Base-by-base conservation (phyloP, 2,888 invertebrate genomes). In the Agapetus fuscipes region DNA sequence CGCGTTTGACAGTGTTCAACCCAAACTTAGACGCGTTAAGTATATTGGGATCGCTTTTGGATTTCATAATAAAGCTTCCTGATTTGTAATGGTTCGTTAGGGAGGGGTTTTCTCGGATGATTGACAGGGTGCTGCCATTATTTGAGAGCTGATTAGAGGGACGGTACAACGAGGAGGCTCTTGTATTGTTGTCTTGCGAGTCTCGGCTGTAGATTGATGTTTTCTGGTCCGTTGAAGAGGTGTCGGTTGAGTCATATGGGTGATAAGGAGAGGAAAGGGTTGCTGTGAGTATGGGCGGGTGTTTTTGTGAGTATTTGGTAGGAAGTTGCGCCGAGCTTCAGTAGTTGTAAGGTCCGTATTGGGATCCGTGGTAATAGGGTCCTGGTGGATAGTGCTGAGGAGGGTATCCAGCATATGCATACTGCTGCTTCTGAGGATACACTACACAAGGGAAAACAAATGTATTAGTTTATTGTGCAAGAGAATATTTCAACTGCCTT, bases 351-450 rank as follows among this genome's bases (percentile, higher is more conserved):
- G 89, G 90, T 37, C 87, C 89, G 61, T 91, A 91, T 59, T 90
- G 90, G 35, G 90, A 88, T 55, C 89, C 89, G 62, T 88, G 89
- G 65, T 91, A 91, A 57, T 86, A 86, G 20, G 88, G 88, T 27
- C 84, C 85, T 41, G 89, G 83, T 66, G 90, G 90, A 37, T 87
- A 83, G 47, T 77, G 80, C 37, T 79, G 80, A 0, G 84, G 83
- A 39, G 87, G 85, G 62, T 90, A 89, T 42, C 88, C 86, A 37
- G 89, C 85, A 61, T 90, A 91, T 11, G 89, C 88, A 58, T 89
- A 88, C 52, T 88, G 89, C 61, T 91, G 89, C 66, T 93, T 93
- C 64, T 91, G 91, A 35, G 91, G 91, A 68, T 93, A 93, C 55
- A 93, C 91, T 87, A 76, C 30, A 68, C 14, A 13, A 30, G 10